A percentile compares a stretch with the other conserved stretches of the same genome.
Conservation (phyloP, 2,797 vertebrate species). For the Limnodromus scolopaceus region DNA sequence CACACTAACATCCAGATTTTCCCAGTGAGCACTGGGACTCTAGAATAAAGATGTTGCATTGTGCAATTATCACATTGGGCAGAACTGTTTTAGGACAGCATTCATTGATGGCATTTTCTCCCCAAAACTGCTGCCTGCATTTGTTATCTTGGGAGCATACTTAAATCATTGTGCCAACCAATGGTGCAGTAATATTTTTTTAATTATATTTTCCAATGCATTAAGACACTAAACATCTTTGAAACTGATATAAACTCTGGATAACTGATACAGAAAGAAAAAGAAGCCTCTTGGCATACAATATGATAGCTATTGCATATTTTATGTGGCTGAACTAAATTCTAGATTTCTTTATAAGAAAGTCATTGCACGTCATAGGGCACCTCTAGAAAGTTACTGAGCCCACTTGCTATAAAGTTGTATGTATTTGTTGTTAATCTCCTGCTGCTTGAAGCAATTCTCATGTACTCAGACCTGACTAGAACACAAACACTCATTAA, state of each 20-base stretch:
- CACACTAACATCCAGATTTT: background rate
- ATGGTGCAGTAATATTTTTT: background rate
- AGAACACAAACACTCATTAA: constrained; percentile 70
- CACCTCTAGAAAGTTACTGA: constrained; percentile 20
- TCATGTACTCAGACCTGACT: constrained; percentile 52
- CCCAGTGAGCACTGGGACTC: background rate
- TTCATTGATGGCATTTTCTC: background rate
- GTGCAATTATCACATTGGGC: background rate
- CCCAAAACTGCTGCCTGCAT: background rate
- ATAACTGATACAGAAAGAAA: background rate
- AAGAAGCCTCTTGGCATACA: background rate
- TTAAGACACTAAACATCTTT: background rate
- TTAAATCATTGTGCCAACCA: background rate
- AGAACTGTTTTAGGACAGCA: background rate
- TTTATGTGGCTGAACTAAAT: background rate
- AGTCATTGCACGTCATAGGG: background rate
- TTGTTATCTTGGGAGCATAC: background rate
- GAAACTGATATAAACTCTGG: background rate
- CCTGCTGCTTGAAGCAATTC: constrained; percentile 64
- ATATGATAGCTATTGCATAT: background rate
- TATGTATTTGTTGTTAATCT: constrained; percentile 52
- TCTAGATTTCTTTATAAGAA: background rate
- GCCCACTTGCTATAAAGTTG: background rate
- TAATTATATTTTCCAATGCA: background rate
- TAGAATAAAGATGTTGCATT: background rate